These are phyloP conservation scores for Sebastes trivittatus DNA, from an alignment of 2,797 vertebrate genomes.

Conservation along the genomic window DNA sequence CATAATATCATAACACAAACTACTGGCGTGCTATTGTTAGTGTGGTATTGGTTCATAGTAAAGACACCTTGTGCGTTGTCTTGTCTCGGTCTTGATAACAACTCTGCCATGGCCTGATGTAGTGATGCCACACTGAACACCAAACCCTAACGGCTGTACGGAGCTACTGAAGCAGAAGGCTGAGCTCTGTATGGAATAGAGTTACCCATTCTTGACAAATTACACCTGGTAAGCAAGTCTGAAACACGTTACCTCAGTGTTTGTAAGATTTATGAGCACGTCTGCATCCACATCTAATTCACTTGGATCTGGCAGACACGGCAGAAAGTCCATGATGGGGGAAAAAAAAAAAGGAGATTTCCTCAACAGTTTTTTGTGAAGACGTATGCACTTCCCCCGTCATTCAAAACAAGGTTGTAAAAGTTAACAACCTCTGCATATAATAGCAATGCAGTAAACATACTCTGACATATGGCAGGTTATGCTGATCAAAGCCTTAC, in stretches of 20 bases:
- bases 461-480: slow-evolving; percentile 62
- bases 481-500: slow-evolving; percentile 62
- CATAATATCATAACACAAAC: background rate
- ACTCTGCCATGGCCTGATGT: slow-evolving; percentile 18
- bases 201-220: slow-evolving; percentile 68
- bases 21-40: background rate
- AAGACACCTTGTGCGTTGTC: background rate
- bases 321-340: slow-evolving; percentile 56
- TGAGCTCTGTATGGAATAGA: slow-evolving; percentile 38
- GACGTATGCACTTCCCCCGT: slow-evolving; percentile 64
- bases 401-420: slow-evolving; percentile 66
- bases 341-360: slow-evolving; percentile 50
- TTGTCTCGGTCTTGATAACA: slow-evolving; percentile 10
- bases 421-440: slow-evolving; percentile 70
- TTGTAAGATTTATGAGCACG: slow-evolving; percentile 74
- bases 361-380: slow-evolving; percentile 74
- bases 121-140: slow-evolving; percentile 38
- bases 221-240: slow-evolving; percentile 74
- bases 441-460: slow-evolving; percentile 59
- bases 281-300: slow-evolving; percentile 67
- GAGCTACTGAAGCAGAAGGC: slow-evolving; percentile 39
- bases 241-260: slow-evolving; percentile 69
- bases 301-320: slow-evolving; percentile 64
- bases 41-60: background rate
- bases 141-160: slow-evolving; percentile 22